Evolutionary conservation across 1,140 invertebrate species (phyloP).

Genomic region (Ridgeia piscesae): DNA sequence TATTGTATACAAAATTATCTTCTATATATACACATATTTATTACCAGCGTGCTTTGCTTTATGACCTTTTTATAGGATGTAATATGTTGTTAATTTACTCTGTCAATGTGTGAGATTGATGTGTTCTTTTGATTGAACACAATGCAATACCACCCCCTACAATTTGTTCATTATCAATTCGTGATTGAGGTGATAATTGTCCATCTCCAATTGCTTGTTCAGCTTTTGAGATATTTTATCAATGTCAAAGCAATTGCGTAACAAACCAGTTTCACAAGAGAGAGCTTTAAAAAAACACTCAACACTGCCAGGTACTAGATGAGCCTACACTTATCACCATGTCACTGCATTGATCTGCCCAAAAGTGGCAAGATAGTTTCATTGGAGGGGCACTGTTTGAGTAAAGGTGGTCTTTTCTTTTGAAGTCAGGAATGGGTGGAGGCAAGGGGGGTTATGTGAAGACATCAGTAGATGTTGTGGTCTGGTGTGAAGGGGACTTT

Average conservation of each 20-base stretch:
- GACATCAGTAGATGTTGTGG: not conserved
- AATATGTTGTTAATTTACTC: not conserved
- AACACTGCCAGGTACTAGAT: not conserved
- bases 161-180: not conserved
- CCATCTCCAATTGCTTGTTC: not conserved
- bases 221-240: not conserved
- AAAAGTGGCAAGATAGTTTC: not conserved
- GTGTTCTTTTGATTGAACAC: not conserved
- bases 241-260: not conserved
- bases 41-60: not conserved
- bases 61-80: not conserved
- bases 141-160: not conserved
- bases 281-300: not conserved
- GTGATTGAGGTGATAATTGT: not conserved
- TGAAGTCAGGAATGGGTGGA: not conserved
- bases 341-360: not conserved
- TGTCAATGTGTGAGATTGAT: not conserved
- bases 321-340: not conserved
- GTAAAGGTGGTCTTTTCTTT: not conserved
- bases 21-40: not conserved
- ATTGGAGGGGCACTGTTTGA: not conserved
- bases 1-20: not conserved
- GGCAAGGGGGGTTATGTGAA: not conserved
- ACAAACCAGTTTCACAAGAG: not conserved
- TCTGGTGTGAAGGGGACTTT: not conserved